Percentiles rank a stretch among this genome's conserved stretches.
These are phyloP conservation scores for Drosophila insularis DNA, from an alignment of 1,140 invertebrate genomes.

Conservation along the genomic window DNA sequence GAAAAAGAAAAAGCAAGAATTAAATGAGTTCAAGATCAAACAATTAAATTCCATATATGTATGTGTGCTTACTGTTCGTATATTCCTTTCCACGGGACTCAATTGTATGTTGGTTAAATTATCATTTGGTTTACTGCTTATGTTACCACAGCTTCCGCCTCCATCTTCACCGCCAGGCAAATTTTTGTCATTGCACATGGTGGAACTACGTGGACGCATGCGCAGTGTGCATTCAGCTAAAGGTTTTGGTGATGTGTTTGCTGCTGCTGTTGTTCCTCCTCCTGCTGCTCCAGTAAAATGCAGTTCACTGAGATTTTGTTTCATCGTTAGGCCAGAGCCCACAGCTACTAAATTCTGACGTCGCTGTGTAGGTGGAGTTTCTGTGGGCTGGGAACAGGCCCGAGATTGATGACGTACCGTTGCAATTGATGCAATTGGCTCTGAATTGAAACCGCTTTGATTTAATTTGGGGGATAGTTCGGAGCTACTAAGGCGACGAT, in stretches of 20 bases:
- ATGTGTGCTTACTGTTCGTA: constrained; percentile 65
- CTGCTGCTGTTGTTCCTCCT: background rate
- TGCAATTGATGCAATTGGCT: constrained; percentile 27
- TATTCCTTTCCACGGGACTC: constrained; percentile 72
- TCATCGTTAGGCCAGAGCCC: constrained; percentile 61
- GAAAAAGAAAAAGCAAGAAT: constrained; percentile 15
- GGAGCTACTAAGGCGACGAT: constrained; percentile 53
- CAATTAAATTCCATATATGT: background rate
- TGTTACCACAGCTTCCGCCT: too few relatives aligned
- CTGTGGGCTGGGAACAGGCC: constrained; percentile 46
- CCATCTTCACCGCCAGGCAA: background rate
- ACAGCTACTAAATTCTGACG: constrained; percentile 59
- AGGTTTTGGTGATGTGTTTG: constrained; percentile 44
- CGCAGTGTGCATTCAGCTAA: constrained; percentile 47
- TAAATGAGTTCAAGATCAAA: background rate
- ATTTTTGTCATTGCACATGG: constrained; percentile 50
- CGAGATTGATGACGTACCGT: constrained; percentile 16
- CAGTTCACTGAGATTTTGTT: constrained; percentile 73
- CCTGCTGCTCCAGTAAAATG: constrained; percentile 61
- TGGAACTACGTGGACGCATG: constrained; percentile 71
- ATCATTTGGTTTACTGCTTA: constrained; percentile 34
- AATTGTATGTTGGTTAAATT: constrained; percentile 59
- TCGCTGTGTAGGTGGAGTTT: constrained; percentile 46
- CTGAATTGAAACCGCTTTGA: constrained; percentile 48
- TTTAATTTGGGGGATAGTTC: constrained; percentile 59